Evolutionary conservation across 2,888 invertebrate species (phyloP).

Genomic region (Drosophila pullipes): DNA sequence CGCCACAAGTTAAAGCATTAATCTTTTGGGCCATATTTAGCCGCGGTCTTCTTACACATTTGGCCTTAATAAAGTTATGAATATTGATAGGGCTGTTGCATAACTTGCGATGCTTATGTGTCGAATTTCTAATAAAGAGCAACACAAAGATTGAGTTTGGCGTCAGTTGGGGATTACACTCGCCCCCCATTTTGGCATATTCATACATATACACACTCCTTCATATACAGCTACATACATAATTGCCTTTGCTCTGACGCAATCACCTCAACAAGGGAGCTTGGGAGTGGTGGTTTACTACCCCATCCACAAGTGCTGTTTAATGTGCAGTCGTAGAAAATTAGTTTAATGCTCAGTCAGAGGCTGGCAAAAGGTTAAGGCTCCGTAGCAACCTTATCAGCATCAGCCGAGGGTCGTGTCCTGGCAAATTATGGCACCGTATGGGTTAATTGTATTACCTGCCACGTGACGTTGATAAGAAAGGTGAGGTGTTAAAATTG

Average conservation of each 20-base stretch:
- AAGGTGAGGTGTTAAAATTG: slow-evolving; percentile 14
- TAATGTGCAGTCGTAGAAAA: slow-evolving; percentile 74
- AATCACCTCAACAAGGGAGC: slow-evolving; percentile 29
- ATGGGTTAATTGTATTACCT: slow-evolving; percentile 73
- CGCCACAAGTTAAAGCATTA: slow-evolving; percentile 52
- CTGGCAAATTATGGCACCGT: slow-evolving; percentile 64
- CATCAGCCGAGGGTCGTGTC: slow-evolving; percentile 47
- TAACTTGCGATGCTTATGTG: slow-evolving; percentile 54
- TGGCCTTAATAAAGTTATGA: slow-evolving; percentile 68
- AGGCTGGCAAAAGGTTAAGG: slow-evolving; percentile 37
- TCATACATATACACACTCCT: not conserved
- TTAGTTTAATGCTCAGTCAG: slow-evolving; percentile 67
- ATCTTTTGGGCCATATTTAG: slow-evolving; percentile 39
- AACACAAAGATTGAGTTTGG: slow-evolving; percentile 59
- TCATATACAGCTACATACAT: slow-evolving; percentile 50
- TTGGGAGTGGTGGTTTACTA: not conserved
- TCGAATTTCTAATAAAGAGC: slow-evolving; percentile 57
- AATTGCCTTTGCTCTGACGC: slow-evolving; percentile 46
- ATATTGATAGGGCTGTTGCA: slow-evolving; percentile 68
- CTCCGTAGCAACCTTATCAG: slow-evolving; percentile 43
- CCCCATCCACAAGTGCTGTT: slow-evolving; percentile 55
- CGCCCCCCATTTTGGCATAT: slow-evolving; percentile 1
- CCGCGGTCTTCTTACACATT: slow-evolving; percentile 13
- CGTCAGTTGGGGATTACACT: slow-evolving; percentile 69
- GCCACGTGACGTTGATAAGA: slow-evolving; percentile 59